Conservation (phyloP, 2,113 vertebrate species). For the Apus apus region DNA sequence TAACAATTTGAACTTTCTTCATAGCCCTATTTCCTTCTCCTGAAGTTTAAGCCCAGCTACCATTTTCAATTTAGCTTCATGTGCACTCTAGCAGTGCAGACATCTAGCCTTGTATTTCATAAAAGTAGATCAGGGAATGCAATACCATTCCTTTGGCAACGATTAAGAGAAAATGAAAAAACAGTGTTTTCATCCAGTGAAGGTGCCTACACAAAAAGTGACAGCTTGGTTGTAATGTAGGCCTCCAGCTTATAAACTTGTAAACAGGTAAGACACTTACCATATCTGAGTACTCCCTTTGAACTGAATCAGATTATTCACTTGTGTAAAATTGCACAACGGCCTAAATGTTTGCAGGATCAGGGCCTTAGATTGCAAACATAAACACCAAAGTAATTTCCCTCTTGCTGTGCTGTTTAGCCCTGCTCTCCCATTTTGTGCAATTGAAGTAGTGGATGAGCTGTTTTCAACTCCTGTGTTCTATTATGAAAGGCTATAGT, state of each 20-base stretch:
- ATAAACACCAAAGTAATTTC: conserved; percentile 65
- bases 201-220: background rate
- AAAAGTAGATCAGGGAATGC: conserved; percentile 30
- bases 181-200: background rate
- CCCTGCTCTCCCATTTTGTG: conserved; percentile 49
- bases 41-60: conserved; percentile 2
- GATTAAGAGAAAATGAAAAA: conserved; percentile 40
- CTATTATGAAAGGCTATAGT: conserved; percentile 37
- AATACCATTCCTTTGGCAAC: conserved; percentile 43
- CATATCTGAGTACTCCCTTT: conserved; percentile 48
- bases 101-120: conserved; percentile 37
- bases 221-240: background rate
- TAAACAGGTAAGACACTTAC: conserved; percentile 43
- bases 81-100: conserved; percentile 12
- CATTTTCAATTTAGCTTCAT: conserved; percentile 52
- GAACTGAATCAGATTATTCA: conserved; percentile 67
- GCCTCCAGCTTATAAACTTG: conserved; percentile 13
- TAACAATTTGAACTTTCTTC: background rate
- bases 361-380: conserved; percentile 34
- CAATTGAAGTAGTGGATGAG: conserved; percentile 42
- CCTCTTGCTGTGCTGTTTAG: conserved; percentile 61
- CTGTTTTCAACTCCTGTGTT: background rate
- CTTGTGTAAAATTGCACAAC: conserved; percentile 57
- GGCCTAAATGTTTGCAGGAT: conserved; percentile 49
- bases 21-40: background rate